Evolutionary conservation across 2,113 vertebrate species (phyloP).

Genomic region (Acrocephalus arundinaceus): DNA sequence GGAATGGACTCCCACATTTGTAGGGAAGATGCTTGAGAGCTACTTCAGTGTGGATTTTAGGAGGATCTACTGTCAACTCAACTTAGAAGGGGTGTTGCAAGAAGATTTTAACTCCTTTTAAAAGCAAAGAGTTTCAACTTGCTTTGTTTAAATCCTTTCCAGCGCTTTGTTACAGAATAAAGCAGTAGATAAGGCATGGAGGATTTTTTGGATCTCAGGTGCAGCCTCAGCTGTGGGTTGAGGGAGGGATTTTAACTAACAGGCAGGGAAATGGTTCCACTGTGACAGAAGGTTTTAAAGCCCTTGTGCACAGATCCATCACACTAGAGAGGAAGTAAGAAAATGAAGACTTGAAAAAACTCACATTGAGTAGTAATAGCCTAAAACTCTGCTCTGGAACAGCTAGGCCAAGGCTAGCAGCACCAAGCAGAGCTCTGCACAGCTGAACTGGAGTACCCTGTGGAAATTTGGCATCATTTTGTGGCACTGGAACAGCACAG

Average conservation of each 20-base stretch:
- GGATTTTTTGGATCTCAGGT: neutral
- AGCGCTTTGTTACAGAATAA: neutral
- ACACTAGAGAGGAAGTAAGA: neutral
- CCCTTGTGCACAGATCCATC: neutral
- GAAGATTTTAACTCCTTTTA: neutral
- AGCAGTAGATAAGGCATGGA: neutral
- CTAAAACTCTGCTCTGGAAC: neutral
- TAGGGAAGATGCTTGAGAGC: neutral
- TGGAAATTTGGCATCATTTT: neutral
- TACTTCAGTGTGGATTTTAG: neutral
- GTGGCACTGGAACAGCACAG: neutral
- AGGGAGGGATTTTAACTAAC: neutral
- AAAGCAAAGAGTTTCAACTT: neutral
- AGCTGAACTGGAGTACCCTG: neutral
- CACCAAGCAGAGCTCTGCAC: neutral
- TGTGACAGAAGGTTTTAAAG: neutral
- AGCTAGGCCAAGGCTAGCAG: neutral
- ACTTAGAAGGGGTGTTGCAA: neutral
- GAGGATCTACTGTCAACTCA: neutral
- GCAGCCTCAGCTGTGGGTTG: neutral
- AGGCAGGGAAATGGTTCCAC: neutral
- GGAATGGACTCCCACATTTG: neutral
- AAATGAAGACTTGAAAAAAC: neutral
- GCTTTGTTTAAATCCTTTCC: neutral
- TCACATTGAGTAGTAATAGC: neutral